Percentiles rank a stretch among this genome's conserved stretches.
Conservation (phyloP, 1,140 invertebrate species). For the Brachionus calyciflorus region DNA sequence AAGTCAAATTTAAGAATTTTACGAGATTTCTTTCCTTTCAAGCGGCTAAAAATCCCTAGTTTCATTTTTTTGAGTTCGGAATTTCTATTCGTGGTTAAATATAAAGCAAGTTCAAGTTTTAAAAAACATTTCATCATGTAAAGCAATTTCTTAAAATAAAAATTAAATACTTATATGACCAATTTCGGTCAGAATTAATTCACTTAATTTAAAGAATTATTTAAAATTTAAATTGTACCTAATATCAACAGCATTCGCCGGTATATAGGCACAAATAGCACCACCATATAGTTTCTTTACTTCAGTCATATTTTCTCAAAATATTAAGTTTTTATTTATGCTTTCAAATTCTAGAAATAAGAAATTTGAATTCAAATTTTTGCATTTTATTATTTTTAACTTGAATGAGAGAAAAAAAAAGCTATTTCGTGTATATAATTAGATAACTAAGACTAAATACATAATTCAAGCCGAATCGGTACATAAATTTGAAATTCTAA, state of each 20-base stretch:
- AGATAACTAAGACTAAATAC: not conserved
- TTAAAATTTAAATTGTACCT: slow-evolving; percentile 11
- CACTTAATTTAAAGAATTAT: not conserved
- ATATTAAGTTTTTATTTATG: too few relatives aligned
- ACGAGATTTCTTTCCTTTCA: too few relatives aligned
- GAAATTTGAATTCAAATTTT: not conserved
- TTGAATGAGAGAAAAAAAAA: not conserved
- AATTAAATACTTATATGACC: too few relatives aligned
- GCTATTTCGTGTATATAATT: not conserved
- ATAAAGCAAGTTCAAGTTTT: too few relatives aligned
- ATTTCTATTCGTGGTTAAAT: too few relatives aligned
- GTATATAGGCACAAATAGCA: slow-evolving; percentile 30
- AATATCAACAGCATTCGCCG: slow-evolving; percentile 1
- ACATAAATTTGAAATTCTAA: slow-evolving; percentile 41
- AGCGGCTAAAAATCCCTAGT: too few relatives aligned
- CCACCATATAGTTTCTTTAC: slow-evolving; percentile 43
- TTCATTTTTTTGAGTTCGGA: too few relatives aligned
- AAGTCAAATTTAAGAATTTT: too few relatives aligned
- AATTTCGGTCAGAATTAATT: too few relatives aligned
- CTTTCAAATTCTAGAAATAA: not conserved
- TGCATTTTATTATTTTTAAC: not conserved
- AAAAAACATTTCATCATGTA: too few relatives aligned
- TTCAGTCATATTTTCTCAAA: slow-evolving; percentile 12
- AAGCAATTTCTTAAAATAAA: too few relatives aligned
- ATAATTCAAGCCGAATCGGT: not conserved